phyloP scores from a whole-genome alignment of 53 echinoderm and acorn worm genomes.

The Henricia sp. region DNA sequence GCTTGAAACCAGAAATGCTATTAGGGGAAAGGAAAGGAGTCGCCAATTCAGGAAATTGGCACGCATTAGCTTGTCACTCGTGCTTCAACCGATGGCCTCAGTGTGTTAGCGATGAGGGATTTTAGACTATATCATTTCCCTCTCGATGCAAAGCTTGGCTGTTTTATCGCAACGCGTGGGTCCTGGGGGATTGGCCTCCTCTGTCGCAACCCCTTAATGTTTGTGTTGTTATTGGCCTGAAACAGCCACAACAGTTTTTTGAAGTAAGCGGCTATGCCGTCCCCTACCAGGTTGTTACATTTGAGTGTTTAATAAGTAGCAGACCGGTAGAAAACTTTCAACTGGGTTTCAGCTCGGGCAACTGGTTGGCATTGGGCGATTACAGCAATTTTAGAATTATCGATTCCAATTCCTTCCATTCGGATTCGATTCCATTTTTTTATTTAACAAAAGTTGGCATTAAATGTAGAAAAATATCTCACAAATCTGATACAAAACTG shows the following conservation, averaged over 20 bases:
- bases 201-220: conserved; percentile 49
- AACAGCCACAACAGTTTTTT: conserved; percentile 34
- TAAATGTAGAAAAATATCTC: too few species aligned
- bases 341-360: too few species aligned
- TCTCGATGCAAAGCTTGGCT: conserved; percentile 40
- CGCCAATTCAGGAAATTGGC: conserved; percentile 62
- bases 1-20: conserved; percentile 61
- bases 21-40: conserved; percentile 57
- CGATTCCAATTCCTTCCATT: too few species aligned
- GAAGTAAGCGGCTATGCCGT: conserved; percentile 1
- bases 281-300: neutral
- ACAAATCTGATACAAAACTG: too few species aligned
- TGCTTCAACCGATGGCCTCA: conserved; percentile 61
- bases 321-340: too few species aligned
- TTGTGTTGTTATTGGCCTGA: conserved; percentile 61
- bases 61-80: conserved; percentile 61
- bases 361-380: too few species aligned
- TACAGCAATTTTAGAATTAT: too few species aligned
- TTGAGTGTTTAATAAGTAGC: conserved; percentile 20
- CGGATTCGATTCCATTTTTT: too few species aligned
- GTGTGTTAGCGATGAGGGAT: conserved; percentile 61
- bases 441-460: too few species aligned
- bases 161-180: conserved; percentile 40
- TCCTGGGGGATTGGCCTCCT: conserved; percentile 23
- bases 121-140: conserved; percentile 51